Conservation (phyloP, 2,797 vertebrate genomes). For the Myotis vivesi region DNA sequence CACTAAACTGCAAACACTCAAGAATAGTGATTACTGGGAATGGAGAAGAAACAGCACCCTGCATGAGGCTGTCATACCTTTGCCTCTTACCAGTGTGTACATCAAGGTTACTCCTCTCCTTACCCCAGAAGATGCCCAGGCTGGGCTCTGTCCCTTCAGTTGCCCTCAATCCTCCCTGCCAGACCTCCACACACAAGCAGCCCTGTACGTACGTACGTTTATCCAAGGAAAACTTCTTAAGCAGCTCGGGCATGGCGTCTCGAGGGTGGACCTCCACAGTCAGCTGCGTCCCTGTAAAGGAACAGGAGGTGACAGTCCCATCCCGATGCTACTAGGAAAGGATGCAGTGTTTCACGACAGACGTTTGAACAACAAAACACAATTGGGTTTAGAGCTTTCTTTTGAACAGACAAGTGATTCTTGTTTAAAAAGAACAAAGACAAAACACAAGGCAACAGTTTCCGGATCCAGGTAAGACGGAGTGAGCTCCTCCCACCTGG, state of each 20-base stretch:
- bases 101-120: neutral
- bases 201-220: constrained; percentile 77
- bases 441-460: neutral
- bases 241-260: constrained; percentile 75
- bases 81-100: neutral
- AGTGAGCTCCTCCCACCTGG: neutral
- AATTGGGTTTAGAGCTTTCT: neutral
- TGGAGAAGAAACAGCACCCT: neutral
- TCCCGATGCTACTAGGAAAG: neutral
- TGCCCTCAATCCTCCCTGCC: accelerated
- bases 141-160: neutral
- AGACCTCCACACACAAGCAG: neutral
- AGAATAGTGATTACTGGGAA: neutral
- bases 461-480: neutral
- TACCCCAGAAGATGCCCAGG: neutral
- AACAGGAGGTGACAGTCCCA: neutral
- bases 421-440: neutral
- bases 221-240: constrained; percentile 83
- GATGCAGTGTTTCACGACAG: neutral
- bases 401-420: neutral
- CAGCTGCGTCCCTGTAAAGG: constrained; percentile 83
- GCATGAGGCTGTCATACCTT: neutral
- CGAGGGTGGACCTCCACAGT: constrained; percentile 83
- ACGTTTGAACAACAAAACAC: neutral
- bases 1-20: neutral